Percentiles rank a stretch among this genome's conserved stretches.
phyloP scores from a whole-genome alignment of 2,888 invertebrate genomes.

The Capitulum mitella region DNA sequence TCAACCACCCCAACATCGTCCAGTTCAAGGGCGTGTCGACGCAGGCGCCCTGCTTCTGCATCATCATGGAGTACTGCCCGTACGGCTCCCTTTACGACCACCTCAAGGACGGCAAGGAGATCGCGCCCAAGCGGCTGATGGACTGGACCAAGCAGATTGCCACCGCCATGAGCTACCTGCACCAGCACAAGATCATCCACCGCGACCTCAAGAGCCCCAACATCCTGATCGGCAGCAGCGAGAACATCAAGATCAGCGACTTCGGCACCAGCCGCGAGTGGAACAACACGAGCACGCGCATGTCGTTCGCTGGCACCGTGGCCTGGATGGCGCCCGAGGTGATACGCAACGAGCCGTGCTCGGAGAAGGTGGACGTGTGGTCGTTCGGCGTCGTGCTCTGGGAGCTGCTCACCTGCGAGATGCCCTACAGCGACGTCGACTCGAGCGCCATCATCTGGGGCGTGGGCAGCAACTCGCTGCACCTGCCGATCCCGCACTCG shows the following conservation, averaged over 20 bases:
- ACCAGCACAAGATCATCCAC: constrained; percentile 93
- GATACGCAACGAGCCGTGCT: constrained; percentile 91
- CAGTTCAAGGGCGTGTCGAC: constrained; percentile 89
- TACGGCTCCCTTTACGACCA: constrained; percentile 90
- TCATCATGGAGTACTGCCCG: constrained; percentile 98
- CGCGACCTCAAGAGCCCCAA: constrained; percentile 98
- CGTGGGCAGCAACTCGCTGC: constrained; percentile 87
- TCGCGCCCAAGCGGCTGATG: constrained; percentile 76
- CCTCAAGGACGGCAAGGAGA: constrained; percentile 70
- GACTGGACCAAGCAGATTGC: constrained; percentile 95
- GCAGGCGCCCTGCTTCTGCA: constrained; percentile 81
- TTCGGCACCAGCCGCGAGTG: constrained; percentile 93
- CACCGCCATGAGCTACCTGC: constrained; percentile 92
- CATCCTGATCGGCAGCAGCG: constrained; percentile 71
- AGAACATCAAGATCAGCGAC: constrained; percentile 90
- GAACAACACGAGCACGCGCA: constrained; percentile 89
- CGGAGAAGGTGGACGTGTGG: constrained; percentile 98
- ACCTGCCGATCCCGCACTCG: constrained; percentile 81
- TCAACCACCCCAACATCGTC: constrained; percentile 92
- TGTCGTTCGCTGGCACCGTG: constrained; percentile 97
- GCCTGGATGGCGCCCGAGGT: constrained; percentile 99
- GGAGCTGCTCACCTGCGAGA: constrained; percentile 92
- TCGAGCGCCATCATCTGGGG: constrained; percentile 97
- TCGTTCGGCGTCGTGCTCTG: constrained; percentile 96
- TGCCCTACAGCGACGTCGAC: constrained; percentile 88